These are phyloP conservation scores for Hetaerina titia DNA, from an alignment of 2,888 invertebrate species.

Conservation along the genomic window DNA sequence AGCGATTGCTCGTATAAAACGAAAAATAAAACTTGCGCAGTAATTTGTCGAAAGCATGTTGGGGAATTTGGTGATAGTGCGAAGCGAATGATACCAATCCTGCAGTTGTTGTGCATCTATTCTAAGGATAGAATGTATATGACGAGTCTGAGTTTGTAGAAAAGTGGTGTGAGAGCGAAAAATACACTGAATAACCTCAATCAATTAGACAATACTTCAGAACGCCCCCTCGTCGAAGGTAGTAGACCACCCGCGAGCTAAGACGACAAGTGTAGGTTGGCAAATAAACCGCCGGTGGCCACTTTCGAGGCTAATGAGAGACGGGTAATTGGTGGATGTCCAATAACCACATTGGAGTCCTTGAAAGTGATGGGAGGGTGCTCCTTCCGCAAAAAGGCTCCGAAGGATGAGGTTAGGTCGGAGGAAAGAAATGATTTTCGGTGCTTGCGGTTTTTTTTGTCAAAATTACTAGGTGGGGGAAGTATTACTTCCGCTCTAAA, in stretches of 20 bases:
- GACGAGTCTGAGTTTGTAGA: no score
- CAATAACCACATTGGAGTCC: background rate
- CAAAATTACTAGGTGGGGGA: background rate
- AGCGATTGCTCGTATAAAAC: no score
- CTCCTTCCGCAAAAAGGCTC: background rate
- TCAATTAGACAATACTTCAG: background rate
- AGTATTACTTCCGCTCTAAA: background rate
- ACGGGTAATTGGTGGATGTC: slow-evolving; percentile 8
- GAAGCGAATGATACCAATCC: no score
- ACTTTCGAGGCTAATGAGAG: background rate
- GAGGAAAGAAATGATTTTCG: background rate
- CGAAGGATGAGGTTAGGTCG: background rate
- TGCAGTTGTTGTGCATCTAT: no score
- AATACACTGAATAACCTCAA: background rate
- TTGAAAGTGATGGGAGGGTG: background rate
- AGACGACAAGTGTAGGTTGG: background rate
- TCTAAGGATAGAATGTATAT: no score
- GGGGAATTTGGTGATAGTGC: no score
- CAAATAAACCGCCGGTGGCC: background rate
- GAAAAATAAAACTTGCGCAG: no score
- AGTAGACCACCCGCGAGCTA: background rate
- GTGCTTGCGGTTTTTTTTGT: background rate
- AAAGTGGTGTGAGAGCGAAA: no score
- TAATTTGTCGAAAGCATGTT: no score
- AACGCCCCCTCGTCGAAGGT: background rate